Evolutionary conservation across 2,113 vertebrate genomes (phyloP).

Genomic region (Pantherophis guttatus): DNA sequence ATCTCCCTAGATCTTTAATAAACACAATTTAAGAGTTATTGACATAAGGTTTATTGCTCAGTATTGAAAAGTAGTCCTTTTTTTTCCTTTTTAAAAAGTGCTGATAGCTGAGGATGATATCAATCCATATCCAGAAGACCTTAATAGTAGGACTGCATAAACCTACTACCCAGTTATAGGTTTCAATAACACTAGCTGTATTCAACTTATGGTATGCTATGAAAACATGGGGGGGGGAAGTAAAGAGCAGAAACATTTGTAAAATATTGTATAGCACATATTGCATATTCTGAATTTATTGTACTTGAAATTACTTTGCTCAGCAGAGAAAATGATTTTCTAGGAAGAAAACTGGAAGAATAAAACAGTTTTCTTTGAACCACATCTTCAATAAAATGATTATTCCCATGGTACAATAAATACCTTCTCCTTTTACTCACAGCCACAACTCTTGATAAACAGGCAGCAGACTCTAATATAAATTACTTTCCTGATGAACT

Average conservation of each 20-base stretch:
- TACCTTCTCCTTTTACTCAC: conserved; percentile 11
- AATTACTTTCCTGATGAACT: conserved; percentile 52
- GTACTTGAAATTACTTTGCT: conserved; percentile 45
- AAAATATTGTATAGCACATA: conserved; percentile 49
- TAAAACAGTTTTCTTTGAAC: conserved; percentile 6
- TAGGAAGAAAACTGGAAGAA: conserved; percentile 32
- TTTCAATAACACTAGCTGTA: background rate
- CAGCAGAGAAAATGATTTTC: conserved; percentile 41
- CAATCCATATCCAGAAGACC: background rate
- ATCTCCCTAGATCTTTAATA: background rate
- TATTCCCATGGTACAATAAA: conserved; percentile 5
- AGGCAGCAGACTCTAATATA: conserved; percentile 40
- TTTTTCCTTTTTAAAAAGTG: background rate
- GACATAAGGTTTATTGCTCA: accelerated
- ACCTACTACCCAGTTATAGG: background rate
- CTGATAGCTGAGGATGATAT: background rate
- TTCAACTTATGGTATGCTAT: accelerated
- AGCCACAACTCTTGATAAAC: conserved; percentile 32
- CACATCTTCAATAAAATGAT: conserved; percentile 28
- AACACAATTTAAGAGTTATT: background rate
- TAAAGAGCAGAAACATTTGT: conserved; percentile 26
- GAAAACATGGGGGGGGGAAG: background rate
- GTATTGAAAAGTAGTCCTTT: background rate
- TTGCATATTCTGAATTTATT: conserved; percentile 39
- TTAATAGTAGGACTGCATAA: background rate